A percentile compares a stretch with the other conserved stretches of the same genome.
Conservation (phyloP, 2,113 vertebrate genomes). For the Esox niger region DNA sequence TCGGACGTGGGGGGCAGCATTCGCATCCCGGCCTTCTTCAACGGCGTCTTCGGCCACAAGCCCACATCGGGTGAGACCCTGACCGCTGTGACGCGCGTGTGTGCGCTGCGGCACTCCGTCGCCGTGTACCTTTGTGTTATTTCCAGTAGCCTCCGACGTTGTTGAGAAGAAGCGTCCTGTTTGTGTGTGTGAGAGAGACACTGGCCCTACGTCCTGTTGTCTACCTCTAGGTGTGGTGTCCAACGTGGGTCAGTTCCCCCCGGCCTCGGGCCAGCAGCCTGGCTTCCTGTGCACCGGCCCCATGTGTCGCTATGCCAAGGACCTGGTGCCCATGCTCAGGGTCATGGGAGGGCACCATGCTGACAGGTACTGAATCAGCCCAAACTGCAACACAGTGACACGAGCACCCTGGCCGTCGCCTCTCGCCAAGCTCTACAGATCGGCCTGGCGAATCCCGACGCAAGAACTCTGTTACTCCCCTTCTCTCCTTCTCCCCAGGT, state of each 20-base stretch:
- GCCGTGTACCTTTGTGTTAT: no score
- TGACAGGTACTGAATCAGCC: conserved; percentile 64
- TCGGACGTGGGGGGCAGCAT: conserved; percentile 91
- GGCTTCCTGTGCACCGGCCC: conserved; percentile 77
- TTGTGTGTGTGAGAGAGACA: conserved; percentile 6
- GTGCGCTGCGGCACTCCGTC: no score
- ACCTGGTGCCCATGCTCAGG: conserved; percentile 79
- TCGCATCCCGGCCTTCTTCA: conserved; percentile 89
- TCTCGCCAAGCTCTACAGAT: no score
- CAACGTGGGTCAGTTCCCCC: conserved; percentile 77
- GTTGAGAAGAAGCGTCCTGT: neutral
- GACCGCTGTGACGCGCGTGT: neutral
- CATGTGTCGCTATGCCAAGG: conserved; percentile 88
- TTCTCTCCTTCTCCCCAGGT: conserved; percentile 38
- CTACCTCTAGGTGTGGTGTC: conserved; percentile 77
- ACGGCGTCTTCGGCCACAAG: conserved; percentile 90
- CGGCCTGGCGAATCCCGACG: no score
- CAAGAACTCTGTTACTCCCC: no score
- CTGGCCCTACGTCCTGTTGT: neutral
- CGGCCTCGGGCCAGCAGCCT: conserved; percentile 46
- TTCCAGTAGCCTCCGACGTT: no score
- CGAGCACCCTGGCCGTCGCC: neutral
- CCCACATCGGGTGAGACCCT: conserved; percentile 75
- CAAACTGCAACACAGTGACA: neutral
- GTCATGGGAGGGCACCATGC: conserved; percentile 83